These are phyloP conservation scores for Rhaphigaster nebulosa DNA, from an alignment of 2,888 invertebrate genomes.

Conservation along the genomic window DNA sequence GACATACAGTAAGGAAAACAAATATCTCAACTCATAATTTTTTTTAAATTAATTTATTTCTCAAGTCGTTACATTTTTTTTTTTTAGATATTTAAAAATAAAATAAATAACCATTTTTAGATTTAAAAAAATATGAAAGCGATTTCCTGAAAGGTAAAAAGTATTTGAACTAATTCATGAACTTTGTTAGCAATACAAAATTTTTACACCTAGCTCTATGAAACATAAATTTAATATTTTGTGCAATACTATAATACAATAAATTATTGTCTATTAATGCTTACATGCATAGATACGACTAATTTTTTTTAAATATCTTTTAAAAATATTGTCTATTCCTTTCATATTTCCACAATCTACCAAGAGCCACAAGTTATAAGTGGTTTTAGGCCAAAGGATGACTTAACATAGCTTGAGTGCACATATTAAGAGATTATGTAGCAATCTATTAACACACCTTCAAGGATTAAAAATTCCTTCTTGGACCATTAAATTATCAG, in stretches of 20 bases:
- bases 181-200: not conserved
- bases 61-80: not conserved
- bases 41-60: not conserved
- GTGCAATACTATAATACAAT: not conserved
- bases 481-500: no score
- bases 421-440: no score
- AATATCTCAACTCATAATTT: not conserved
- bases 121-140: not conserved
- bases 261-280: no score
- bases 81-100: not conserved
- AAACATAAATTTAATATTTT: not conserved
- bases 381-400: no score
- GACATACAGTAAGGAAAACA: not conserved
- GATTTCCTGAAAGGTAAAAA: not conserved
- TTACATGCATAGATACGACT: no score
- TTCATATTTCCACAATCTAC: no score
- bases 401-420: no score
- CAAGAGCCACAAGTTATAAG: no score
- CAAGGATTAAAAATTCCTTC: no score
- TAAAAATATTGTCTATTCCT: no score
- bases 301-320: no score
- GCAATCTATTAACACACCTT: no score
- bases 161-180: not conserved
- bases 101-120: not conserved
- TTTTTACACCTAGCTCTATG: not conserved